These are phyloP conservation scores for Echiichthys vipera DNA, from an alignment of 2,797 vertebrate genomes.

Conservation along the genomic window DNA sequence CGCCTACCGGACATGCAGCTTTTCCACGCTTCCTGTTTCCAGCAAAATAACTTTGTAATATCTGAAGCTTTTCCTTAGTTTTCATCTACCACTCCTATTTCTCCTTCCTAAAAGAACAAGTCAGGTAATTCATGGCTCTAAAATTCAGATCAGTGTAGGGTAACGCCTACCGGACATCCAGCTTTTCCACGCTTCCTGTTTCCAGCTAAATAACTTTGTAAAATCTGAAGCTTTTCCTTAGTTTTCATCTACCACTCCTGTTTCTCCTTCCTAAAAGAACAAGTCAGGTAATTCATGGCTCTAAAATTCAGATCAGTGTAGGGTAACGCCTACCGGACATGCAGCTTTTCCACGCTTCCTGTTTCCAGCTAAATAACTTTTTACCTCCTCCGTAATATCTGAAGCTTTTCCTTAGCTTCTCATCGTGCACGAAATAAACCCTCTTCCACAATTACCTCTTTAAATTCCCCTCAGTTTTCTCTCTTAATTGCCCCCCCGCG, in stretches of 20 bases:
- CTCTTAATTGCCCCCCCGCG: constrained; percentile 33
- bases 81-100: constrained; percentile 69
- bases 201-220: constrained; percentile 3
- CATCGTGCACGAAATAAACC: too few relatives aligned
- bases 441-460: constrained; percentile 8
- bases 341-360: constrained; percentile 12
- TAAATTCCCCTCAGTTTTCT: constrained; percentile 23
- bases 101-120: constrained; percentile 48
- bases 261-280: constrained; percentile 51
- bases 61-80: background rate
- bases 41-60: constrained; percentile 3
- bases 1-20: constrained; percentile 35
- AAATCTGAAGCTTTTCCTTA: background rate
- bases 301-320: constrained; percentile 44
- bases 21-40: constrained; percentile 14
- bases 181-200: constrained; percentile 15
- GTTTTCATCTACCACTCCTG: constrained; percentile 72
- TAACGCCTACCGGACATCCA: constrained; percentile 39
- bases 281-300: constrained; percentile 72
- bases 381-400: too few relatives aligned
- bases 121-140: constrained; percentile 71
- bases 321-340: constrained; percentile 42
- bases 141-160: constrained; percentile 46
- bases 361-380: constrained; percentile 11
- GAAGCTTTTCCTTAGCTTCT: background rate